These are phyloP conservation scores for Coracias cyanogaster DNA, from an alignment of 2,797 vertebrate species.

Conservation along the genomic window DNA sequence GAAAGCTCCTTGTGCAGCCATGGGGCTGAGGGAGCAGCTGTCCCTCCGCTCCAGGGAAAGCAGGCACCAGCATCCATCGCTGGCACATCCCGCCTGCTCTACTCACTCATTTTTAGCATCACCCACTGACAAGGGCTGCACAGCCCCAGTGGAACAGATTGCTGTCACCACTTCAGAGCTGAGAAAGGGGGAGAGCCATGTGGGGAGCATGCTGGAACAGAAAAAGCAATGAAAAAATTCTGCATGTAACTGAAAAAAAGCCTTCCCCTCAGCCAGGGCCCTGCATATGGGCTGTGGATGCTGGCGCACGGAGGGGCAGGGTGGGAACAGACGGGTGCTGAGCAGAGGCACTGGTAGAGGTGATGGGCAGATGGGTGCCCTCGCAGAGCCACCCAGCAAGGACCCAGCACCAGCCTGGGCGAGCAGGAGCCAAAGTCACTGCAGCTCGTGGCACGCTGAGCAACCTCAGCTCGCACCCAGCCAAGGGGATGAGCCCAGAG, in stretches of 20 bases:
- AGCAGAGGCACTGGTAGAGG: slow-evolving; percentile 25
- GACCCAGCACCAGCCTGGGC: neutral
- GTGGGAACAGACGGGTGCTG: neutral
- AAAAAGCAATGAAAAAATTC: neutral
- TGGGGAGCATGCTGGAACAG: neutral
- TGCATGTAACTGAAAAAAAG: neutral
- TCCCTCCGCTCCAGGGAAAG: neutral
- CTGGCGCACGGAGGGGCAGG: neutral
- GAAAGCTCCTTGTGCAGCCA: neutral
- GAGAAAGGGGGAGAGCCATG: neutral
- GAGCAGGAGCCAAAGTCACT: neutral
- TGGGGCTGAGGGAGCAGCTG: slow-evolving; percentile 11
- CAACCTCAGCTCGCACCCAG: rapidly evolving
- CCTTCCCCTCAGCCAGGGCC: neutral
- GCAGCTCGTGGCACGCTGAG: rapidly evolving
- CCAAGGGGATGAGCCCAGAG: rapidly evolving
- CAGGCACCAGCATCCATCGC: neutral
- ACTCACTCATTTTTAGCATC: slow-evolving; percentile 3
- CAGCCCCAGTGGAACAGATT: slow-evolving; percentile 12
- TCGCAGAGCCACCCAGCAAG: neutral
- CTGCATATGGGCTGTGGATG: neutral
- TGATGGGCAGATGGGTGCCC: neutral
- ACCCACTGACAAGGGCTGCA: neutral
- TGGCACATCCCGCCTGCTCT: slow-evolving; percentile 26
- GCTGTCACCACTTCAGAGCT: slow-evolving; percentile 5